A percentile compares a stretch with the other conserved stretches of the same genome.
phyloP scores from a whole-genome alignment of 2,888 invertebrate genomes.

The Tachina fera region DNA sequence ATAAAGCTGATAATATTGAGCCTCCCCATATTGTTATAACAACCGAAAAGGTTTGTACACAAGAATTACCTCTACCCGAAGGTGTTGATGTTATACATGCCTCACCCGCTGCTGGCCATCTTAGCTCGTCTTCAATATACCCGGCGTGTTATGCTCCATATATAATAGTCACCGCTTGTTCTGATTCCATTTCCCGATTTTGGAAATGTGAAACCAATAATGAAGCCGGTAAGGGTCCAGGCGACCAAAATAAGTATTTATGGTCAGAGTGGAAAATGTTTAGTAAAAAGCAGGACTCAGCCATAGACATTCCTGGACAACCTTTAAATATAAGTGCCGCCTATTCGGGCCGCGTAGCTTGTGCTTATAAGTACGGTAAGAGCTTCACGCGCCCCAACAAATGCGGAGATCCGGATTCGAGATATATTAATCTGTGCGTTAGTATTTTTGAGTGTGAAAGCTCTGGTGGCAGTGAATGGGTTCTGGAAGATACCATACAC shows the following conservation, averaged over 20 bases:
- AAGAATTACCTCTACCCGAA: conserved; percentile 92
- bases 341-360: conserved; percentile 98
- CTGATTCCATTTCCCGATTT: conserved; percentile 93
- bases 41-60: conserved; percentile 96
- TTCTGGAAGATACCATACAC: conserved; percentile 97
- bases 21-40: conserved; percentile 90
- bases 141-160: conserved; percentile 99
- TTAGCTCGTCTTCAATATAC: conserved; percentile 98
- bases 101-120: conserved; percentile 97
- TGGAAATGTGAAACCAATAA: conserved; percentile 87
- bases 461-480: conserved; percentile 97
- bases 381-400: conserved; percentile 92
- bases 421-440: conserved; percentile 95
- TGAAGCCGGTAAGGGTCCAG: conserved; percentile 69
- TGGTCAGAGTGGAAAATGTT: conserved; percentile 97
- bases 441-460: conserved; percentile 99
- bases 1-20: conserved; percentile 76
- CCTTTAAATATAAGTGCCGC: conserved; percentile 97
- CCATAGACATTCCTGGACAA: conserved; percentile 90
- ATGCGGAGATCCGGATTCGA: conserved; percentile 88
- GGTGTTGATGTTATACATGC: conserved; percentile 97
- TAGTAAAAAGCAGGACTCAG: conserved; percentile 87
- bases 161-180: conserved; percentile 96
- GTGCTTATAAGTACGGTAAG: conserved; percentile 97
- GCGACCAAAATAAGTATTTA: conserved; percentile 84